Evolutionary conservation across 2,888 invertebrate species (phyloP).

Genomic region (Amiota mariae): DNA sequence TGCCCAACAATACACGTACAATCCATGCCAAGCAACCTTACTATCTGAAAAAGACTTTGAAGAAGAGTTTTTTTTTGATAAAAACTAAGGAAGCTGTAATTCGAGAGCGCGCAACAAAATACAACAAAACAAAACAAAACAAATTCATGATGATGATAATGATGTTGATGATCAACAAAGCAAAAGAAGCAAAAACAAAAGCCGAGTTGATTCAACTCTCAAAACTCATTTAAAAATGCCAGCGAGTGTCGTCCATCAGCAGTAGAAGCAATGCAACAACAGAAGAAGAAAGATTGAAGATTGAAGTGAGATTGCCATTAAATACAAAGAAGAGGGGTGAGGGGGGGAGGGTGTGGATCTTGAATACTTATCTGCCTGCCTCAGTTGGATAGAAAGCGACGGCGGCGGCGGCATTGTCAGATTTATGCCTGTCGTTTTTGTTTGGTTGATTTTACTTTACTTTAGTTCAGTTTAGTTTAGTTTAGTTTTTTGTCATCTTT

Average conservation of each 20-base stretch:
- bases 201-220: conserved; percentile 1
- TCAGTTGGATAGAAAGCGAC: not conserved
- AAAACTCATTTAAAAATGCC: conserved; percentile 34
- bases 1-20: not conserved
- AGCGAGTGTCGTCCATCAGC: conserved; percentile 32
- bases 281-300: conserved; percentile 26
- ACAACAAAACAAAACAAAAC: conserved; percentile 44
- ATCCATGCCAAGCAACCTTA: not conserved
- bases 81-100: conserved; percentile 23
- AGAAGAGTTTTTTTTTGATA: no score
- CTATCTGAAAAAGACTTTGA: no score
- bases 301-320: conserved; percentile 24
- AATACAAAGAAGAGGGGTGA: no score
- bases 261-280: conserved; percentile 10
- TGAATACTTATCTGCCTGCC: no score
- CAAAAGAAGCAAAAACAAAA: conserved; percentile 8
- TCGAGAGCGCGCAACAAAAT: conserved; percentile 45
- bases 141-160: conserved; percentile 14
- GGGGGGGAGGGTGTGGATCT: no score
- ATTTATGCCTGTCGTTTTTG: conserved; percentile 43
- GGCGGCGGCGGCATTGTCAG: conserved; percentile 49
- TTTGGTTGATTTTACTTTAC: not conserved
- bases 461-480: conserved; percentile 4
- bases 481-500: conserved; percentile 13
- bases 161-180: not conserved